Base-by-base conservation (phyloP, 1,140 invertebrate genomes). In the Heliothis subflexa region DNA sequence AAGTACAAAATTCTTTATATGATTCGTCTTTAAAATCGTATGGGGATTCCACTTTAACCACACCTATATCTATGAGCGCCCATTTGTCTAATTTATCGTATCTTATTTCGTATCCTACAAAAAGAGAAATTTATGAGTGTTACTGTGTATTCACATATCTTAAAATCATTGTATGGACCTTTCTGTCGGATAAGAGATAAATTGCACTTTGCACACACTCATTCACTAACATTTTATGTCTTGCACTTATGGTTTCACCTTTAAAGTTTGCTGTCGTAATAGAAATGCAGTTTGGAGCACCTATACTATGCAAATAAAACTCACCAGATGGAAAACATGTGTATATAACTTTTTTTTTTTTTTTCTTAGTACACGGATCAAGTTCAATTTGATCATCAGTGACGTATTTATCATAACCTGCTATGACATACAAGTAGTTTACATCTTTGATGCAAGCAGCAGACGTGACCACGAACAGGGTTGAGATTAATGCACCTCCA, bases 331-430 rank as follows among this genome's bases (percentile, higher is more conserved):
- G 70, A 55, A 18, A 54, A 57, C 70, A 72, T 18, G 54, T 72
- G n/a, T 45, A 57, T 18, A 72, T 55, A 4, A 72, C 52, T 72
- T 72, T 72, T 33, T 72, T 72, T 18, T 45, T 57, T 28, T 21
- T 72, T 18, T 14, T 66, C 40, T 7, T 73, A 50, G 28, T 76
- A 76, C 7, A 80, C n/a, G 70, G 50, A 76, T 70, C 25, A 10
- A 54, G 25, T 52, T 74, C 55, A 59, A 64, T 49, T 68, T 55
- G 49, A 40, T 21, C 28, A 3, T 70, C 49, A 52, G 13, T 28
- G 16, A 72, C 28, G 21, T 86, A 88, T 14, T 77, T 54, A 16
- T 82, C 66, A 4, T 72, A 72, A 13, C 70, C 70, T 40, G 70
- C 70, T 55, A 72, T 45, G 11, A 45, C 70, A 3, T 72, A 72